Conservation (phyloP, 2,797 vertebrate species). For the Artibeus lituratus region DNA sequence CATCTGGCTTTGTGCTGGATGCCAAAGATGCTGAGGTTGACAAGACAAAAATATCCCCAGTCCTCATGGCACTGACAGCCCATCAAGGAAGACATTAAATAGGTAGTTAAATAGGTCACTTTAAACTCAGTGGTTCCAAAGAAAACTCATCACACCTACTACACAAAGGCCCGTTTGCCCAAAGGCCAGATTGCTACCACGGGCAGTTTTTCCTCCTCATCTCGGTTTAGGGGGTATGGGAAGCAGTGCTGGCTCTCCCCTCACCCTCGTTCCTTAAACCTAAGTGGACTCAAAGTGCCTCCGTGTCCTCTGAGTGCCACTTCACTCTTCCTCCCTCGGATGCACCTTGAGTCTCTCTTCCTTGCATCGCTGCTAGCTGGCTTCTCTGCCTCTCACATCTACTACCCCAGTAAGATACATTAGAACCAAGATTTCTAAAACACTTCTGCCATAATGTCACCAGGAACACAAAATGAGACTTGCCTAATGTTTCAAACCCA, state of each 20-base stretch:
- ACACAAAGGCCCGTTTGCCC: background rate
- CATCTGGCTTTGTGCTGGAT: background rate
- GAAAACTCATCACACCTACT: background rate
- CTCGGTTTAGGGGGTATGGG: background rate
- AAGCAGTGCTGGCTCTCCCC: background rate
- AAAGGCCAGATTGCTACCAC: background rate
- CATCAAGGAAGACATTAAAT: background rate
- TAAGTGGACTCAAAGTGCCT: background rate
- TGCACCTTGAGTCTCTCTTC: background rate
- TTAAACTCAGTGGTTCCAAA: background rate
- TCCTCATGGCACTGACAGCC: background rate
- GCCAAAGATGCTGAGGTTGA: background rate
- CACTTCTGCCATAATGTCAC: too few relatives aligned
- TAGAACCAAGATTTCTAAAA: too few relatives aligned
- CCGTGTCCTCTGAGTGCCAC: background rate
- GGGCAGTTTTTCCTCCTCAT: background rate
- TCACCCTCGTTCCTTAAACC: background rate
- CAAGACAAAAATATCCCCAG: background rate
- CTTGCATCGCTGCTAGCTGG: too few relatives aligned
- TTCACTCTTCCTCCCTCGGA: background rate
- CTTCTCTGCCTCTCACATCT: too few relatives aligned
- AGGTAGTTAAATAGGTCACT: background rate
- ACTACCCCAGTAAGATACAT: too few relatives aligned
- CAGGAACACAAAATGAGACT: too few relatives aligned
- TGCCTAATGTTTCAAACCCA: too few relatives aligned